Evolutionary conservation across 2,113 vertebrate genomes (phyloP).

Genomic region (Seriola quinqueradiata): DNA sequence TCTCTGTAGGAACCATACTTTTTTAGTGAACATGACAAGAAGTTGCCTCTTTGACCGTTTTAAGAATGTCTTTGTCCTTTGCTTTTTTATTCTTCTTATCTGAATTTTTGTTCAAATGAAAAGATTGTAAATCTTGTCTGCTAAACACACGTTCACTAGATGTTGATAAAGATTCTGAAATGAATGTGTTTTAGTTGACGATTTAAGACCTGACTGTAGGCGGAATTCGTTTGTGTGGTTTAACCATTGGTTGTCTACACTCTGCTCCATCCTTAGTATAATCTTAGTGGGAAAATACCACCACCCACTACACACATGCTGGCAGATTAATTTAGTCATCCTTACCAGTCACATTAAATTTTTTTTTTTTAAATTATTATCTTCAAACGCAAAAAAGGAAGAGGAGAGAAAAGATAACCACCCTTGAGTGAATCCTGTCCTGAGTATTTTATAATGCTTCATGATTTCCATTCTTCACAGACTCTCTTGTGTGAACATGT

Average conservation of each 20-base stretch:
- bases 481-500: neutral
- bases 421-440: neutral
- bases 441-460: neutral
- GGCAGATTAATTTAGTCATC: constrained; percentile 6
- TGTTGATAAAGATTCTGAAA: neutral
- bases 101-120: neutral
- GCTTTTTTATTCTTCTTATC: neutral
- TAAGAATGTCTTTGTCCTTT: neutral
- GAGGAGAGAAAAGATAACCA: neutral
- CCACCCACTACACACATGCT: constrained; percentile 14
- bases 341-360: neutral
- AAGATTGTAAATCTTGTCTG: neutral
- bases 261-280: neutral
- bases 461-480: neutral
- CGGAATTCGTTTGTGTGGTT: neutral
- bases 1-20: neutral
- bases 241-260: neutral
- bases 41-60: neutral
- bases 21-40: neutral
- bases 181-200: neutral
- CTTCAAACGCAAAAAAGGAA: neutral
- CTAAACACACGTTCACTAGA: neutral
- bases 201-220: neutral
- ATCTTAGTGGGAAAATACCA: constrained; percentile 27
- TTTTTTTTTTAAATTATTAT: neutral